Evolutionary conservation across 2,888 invertebrate species (phyloP).

Genomic region (Nasonia oneida): DNA sequence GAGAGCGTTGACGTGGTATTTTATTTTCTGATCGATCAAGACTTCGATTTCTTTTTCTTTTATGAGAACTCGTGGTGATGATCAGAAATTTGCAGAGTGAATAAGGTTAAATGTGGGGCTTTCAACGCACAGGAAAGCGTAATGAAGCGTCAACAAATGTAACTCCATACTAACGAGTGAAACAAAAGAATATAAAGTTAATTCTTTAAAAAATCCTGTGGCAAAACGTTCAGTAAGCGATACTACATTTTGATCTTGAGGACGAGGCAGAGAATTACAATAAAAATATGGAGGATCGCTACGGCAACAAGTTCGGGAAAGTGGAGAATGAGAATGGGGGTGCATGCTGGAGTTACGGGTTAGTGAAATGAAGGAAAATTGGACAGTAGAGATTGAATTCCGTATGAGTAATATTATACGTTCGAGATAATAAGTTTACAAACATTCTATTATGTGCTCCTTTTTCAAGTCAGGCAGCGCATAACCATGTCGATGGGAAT

Average conservation of each 20-base stretch:
- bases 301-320: constrained; percentile 15
- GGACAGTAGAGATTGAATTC: not conserved
- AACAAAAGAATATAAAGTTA: not conserved
- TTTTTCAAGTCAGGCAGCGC: no score
- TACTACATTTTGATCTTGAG: not conserved
- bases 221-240: not conserved
- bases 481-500: no score
- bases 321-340: not conserved
- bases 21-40: not conserved
- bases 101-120: not conserved
- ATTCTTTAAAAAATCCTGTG: not conserved
- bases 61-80: not conserved
- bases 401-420: not conserved
- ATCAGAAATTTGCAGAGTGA: not conserved
- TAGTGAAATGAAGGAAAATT: not conserved
- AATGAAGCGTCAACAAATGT: not conserved
- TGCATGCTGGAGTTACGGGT: not conserved
- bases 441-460: no score
- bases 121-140: constrained; percentile 5
- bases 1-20: no score
- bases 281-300: constrained; percentile 25
- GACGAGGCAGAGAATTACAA: not conserved
- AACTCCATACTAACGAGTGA: not conserved
- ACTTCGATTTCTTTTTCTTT: not conserved
- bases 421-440: not conserved